These are phyloP conservation scores for Dicerorhinus sumatrensis DNA, from an alignment of 2,113 vertebrate genomes.

Conservation along the genomic window DNA sequence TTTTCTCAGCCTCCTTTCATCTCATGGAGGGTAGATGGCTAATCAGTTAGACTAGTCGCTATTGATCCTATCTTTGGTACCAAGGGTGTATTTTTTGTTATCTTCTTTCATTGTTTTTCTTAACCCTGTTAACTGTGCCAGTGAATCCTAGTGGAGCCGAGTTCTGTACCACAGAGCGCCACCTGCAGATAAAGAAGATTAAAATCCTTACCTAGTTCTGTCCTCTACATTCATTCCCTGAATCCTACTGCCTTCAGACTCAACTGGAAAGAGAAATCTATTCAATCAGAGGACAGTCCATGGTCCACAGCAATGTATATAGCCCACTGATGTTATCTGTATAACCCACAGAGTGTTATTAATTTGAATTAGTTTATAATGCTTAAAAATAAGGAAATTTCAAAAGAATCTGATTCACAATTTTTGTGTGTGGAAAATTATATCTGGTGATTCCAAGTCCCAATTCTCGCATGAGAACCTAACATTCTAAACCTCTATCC, in stretches of 20 bases:
- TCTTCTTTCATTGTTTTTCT: neutral
- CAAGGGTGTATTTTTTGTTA: neutral
- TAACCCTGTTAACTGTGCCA: neutral
- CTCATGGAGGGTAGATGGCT: neutral
- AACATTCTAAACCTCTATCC: neutral
- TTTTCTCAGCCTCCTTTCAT: neutral
- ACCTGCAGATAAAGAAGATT: neutral
- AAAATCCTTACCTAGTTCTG: neutral
- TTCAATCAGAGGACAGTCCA: neutral
- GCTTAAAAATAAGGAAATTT: neutral
- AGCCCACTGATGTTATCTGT: neutral
- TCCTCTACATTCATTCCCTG: neutral
- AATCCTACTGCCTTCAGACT: neutral
- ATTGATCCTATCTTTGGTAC: neutral
- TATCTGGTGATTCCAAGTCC: neutral
- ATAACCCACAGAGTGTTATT: neutral
- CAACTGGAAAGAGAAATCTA: neutral
- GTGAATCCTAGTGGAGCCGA: neutral
- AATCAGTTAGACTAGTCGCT: neutral
- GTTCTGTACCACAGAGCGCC: neutral
- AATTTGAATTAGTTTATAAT: neutral
- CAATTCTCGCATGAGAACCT: neutral
- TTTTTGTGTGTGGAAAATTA: neutral
- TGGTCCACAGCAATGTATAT: neutral
- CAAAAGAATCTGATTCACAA: neutral